Evolutionary conservation across 2,113 vertebrate genomes (phyloP).

Genomic region (Puntigrus tetrazona): DNA sequence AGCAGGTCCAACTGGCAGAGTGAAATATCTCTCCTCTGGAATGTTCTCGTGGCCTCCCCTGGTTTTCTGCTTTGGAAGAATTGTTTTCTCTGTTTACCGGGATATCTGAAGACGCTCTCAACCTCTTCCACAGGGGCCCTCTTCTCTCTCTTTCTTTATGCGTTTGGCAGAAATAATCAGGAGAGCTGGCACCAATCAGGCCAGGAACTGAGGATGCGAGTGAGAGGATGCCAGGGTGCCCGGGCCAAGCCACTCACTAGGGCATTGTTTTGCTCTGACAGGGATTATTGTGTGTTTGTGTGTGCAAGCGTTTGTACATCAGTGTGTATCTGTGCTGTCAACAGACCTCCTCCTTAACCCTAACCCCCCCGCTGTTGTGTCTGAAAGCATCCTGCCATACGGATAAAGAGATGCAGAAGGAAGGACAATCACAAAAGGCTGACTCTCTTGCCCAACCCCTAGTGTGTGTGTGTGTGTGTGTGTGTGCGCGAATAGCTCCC

Average conservation of each 20-base stretch:
- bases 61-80: constrained; percentile 16
- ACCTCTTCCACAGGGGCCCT: background rate
- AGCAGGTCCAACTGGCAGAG: constrained; percentile 10
- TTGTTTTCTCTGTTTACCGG: constrained; percentile 30
- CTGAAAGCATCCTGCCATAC: constrained; percentile 32
- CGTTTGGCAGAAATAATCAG: constrained; percentile 65
- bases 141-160: constrained; percentile 39
- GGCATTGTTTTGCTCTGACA: constrained; percentile 34
- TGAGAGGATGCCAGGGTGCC: constrained; percentile 66
- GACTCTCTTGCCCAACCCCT: background rate
- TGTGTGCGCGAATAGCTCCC: constrained; percentile 7
- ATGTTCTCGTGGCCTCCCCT: background rate
- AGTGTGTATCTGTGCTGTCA: constrained; percentile 39
- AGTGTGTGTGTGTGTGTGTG: constrained; percentile 16
- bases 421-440: constrained; percentile 21
- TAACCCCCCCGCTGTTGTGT: background rate
- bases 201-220: constrained; percentile 65
- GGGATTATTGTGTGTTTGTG: constrained; percentile 40
- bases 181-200: constrained; percentile 44
- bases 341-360: constrained; percentile 37
- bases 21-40: background rate
- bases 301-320: constrained; percentile 30
- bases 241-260: constrained; percentile 60
- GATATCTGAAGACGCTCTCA: constrained; percentile 20
- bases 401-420: constrained; percentile 17